Percentiles rank a stretch among this genome's conserved stretches.
Conservation (phyloP, 2,113 vertebrate species). For the Paraplagusia blochii region DNA sequence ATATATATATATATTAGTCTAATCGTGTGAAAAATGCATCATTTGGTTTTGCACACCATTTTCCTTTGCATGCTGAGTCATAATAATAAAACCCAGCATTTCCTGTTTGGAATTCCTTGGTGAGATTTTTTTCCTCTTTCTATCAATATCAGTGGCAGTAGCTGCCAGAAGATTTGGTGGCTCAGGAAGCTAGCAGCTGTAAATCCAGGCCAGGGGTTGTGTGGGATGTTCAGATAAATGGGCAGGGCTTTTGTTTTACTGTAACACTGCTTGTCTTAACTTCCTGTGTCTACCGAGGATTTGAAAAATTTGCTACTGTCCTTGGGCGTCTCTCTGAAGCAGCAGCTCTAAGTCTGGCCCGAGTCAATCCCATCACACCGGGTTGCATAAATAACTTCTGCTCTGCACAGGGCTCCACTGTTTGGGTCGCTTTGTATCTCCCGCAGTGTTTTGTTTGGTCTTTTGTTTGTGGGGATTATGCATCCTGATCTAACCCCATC, state of each 20-base stretch:
- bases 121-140: slow-evolving; percentile 46
- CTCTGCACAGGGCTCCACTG: slow-evolving; percentile 36
- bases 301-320: slow-evolving; percentile 67
- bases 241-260: slow-evolving; percentile 71
- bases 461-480: slow-evolving; percentile 33
- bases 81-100: slow-evolving; percentile 17
- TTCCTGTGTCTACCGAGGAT: slow-evolving; percentile 67
- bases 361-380: slow-evolving; percentile 60
- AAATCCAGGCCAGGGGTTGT: slow-evolving; percentile 75
- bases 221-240: slow-evolving; percentile 76
- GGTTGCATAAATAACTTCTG: slow-evolving; percentile 67
- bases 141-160: slow-evolving; percentile 66
- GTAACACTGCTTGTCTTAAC: slow-evolving; percentile 72
- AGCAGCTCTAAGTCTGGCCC: slow-evolving; percentile 59
- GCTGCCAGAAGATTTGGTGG: slow-evolving; percentile 72
- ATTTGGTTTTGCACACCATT: slow-evolving; percentile 13
- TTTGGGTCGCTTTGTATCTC: slow-evolving; percentile 57
- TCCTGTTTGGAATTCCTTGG: slow-evolving; percentile 55
- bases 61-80: slow-evolving; percentile 12
- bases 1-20: too few relatives aligned
- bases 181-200: slow-evolving; percentile 59
- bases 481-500: slow-evolving; percentile 51
- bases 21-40: too few relatives aligned
- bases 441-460: slow-evolving; percentile 32
- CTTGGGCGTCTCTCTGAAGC: slow-evolving; percentile 64